Conservation (phyloP, 2,113 vertebrate genomes). For the Hippocampus guttulatus region DNA sequence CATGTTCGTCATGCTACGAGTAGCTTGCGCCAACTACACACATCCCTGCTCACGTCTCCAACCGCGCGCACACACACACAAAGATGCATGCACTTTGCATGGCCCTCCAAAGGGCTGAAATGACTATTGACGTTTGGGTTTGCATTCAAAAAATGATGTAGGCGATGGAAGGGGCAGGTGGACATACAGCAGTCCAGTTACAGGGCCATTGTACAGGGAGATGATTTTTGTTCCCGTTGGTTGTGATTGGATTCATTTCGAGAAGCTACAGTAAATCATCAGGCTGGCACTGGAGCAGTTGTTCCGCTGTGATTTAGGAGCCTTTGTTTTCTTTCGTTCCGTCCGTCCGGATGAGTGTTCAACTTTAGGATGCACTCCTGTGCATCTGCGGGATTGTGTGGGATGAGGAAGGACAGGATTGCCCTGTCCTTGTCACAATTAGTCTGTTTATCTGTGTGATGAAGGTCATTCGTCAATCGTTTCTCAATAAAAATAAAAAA, state of each 20-base stretch:
- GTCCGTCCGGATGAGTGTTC: background rate
- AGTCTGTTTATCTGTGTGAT: conserved; percentile 22
- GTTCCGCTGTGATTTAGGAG: conserved; percentile 18
- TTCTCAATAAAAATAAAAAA: conserved; percentile 22
- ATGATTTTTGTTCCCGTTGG: conserved; percentile 35
- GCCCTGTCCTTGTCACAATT: conserved; percentile 18
- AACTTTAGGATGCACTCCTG: conserved; percentile 15
- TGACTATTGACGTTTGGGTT: conserved; percentile 63
- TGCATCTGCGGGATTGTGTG: conserved; percentile 9
- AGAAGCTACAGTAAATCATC: conserved; percentile 30
- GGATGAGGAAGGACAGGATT: conserved; percentile 6
- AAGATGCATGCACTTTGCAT: conserved; percentile 27
- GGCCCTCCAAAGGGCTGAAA: conserved; percentile 48
- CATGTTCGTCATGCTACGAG: conserved; percentile 47
- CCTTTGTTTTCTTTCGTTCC: conserved; percentile 12
- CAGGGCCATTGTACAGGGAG: conserved; percentile 31
- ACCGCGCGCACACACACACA: background rate
- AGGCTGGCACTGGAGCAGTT: conserved; percentile 13
- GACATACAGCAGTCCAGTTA: conserved; percentile 38
- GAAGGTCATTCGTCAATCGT: conserved; percentile 33
- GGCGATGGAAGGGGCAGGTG: conserved; percentile 9
- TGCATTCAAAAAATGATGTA: conserved; percentile 42
- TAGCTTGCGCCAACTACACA: conserved; percentile 6
- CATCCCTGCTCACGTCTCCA: no score
- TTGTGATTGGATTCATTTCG: conserved; percentile 40